Conservation (phyloP, 2,113 vertebrate species). For the Galeopterus variegatus region DNA sequence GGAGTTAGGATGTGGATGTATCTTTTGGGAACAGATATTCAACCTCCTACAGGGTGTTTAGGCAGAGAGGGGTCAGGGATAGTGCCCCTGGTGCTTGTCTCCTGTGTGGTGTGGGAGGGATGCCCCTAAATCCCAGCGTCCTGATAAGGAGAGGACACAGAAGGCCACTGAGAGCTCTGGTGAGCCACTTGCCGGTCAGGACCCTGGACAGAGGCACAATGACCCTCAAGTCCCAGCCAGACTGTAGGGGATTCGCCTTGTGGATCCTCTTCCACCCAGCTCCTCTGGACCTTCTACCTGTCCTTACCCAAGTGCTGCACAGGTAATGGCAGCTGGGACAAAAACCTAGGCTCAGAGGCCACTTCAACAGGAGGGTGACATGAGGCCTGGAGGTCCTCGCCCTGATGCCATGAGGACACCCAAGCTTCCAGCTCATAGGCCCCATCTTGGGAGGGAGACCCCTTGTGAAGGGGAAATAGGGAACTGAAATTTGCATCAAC, state of each 20-base stretch:
- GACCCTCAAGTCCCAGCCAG: background rate
- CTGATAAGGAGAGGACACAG: background rate
- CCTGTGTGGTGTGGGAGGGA: background rate
- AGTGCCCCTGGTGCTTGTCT: background rate
- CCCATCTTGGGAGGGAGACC: background rate
- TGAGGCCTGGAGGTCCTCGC: background rate
- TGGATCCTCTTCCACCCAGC: background rate
- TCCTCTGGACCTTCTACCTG: background rate
- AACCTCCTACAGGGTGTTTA: background rate
- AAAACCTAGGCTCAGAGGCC: background rate
- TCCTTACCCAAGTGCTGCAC: background rate
- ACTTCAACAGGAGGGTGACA: background rate
- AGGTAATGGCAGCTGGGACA: background rate
- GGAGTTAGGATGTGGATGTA: background rate
- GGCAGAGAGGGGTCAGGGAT: background rate
- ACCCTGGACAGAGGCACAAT: constrained; percentile 71
- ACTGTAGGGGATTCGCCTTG: background rate
- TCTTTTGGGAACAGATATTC: background rate
- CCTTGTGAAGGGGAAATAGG: background rate
- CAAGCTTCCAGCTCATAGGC: background rate
- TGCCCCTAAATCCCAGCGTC: background rate
- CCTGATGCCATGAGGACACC: background rate
- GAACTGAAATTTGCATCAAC: background rate
- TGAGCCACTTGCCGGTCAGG: constrained; percentile 61
- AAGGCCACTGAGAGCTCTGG: background rate